Percentiles rank a stretch among this genome's conserved stretches.
phyloP scores from a whole-genome alignment of 2,797 vertebrate species.

The Rhinoraja longicauda region DNA sequence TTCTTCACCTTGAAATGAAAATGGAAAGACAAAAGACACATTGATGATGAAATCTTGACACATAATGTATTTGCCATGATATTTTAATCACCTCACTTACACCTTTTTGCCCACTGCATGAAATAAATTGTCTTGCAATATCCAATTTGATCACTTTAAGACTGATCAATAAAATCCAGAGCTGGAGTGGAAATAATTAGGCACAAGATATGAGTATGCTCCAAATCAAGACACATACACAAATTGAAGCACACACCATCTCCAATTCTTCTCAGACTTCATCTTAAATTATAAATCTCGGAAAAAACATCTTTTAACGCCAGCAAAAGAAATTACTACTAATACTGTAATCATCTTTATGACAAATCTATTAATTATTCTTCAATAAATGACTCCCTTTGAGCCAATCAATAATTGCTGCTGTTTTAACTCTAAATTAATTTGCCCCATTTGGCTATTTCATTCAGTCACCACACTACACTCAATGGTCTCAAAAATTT shows the following conservation, averaged over 20 bases:
- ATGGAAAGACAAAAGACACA: neutral
- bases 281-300: neutral
- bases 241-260: neutral
- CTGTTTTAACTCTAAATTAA: constrained; percentile 3
- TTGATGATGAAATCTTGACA: neutral
- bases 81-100: constrained; percentile 1
- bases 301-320: neutral
- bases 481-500: neutral
- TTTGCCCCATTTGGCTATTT: neutral
- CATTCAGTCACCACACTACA: neutral
- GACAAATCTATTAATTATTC: neutral
- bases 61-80: neutral
- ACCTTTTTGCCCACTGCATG: neutral
- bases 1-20: neutral
- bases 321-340: neutral
- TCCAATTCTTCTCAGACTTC: neutral
- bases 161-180: neutral
- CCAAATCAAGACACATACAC: neutral
- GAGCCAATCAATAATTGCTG: constrained; percentile 10
- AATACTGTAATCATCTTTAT: neutral
- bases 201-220: neutral
- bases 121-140: neutral
- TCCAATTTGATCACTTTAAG: neutral
- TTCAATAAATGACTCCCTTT: neutral
- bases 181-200: neutral